Conservation (phyloP, 2,888 invertebrate species). For the Beris morrisii region DNA sequence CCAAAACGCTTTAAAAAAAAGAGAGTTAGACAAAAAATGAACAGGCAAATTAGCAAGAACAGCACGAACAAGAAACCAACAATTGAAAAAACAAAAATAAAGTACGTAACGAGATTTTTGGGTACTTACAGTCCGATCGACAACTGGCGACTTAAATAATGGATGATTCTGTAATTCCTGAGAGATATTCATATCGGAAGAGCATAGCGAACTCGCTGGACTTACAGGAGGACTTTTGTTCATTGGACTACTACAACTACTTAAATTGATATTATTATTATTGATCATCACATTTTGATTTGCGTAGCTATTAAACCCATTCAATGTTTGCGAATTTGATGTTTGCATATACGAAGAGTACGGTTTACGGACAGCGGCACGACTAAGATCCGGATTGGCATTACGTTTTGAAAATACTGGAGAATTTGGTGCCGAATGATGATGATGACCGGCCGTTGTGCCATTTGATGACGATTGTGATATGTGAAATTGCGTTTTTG, state of each 20-base stretch:
- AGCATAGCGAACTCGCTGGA: conserved; percentile 55
- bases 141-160: conserved; percentile 61
- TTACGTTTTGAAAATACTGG: conserved; percentile 63
- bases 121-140: conserved; percentile 66
- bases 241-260: conserved; percentile 45
- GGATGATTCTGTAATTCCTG: conserved; percentile 62
- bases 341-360: conserved; percentile 42
- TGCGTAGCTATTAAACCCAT: conserved; percentile 47
- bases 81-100: conserved; percentile 13
- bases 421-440: conserved; percentile 68
- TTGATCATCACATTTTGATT: conserved; percentile 41
- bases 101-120: not conserved
- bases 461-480: conserved; percentile 19
- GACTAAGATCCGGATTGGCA: conserved; percentile 20
- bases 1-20: no score
- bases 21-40: not conserved
- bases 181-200: conserved; percentile 58
- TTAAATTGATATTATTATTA: conserved; percentile 31
- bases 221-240: conserved; percentile 54
- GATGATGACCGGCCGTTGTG: conserved; percentile 36
- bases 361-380: conserved; percentile 34
- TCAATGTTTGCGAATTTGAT: conserved; percentile 52
- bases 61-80: conserved; percentile 4
- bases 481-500: conserved; percentile 40
- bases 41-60: not conserved